A percentile compares a stretch with the other conserved stretches of the same genome.
Conservation (phyloP, 2,113 vertebrate genomes). For the Ifrita kowaldi region DNA sequence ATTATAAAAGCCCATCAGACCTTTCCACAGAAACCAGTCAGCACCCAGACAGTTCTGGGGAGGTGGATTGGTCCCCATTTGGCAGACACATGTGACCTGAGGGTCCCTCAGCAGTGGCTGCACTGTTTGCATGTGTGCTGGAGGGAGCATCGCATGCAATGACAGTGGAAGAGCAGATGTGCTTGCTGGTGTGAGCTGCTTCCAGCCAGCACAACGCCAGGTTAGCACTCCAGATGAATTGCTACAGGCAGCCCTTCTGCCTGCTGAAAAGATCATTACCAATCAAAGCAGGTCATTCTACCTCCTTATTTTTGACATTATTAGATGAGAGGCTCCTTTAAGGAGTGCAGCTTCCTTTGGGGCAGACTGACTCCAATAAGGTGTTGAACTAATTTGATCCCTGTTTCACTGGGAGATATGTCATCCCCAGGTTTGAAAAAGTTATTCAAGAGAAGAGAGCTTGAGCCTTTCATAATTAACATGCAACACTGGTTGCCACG, state of each 20-base stretch:
- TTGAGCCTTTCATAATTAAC: slow-evolving; percentile 67
- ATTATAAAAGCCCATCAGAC: not conserved
- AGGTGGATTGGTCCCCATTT: not conserved
- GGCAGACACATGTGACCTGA: not conserved
- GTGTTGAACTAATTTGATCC: slow-evolving; percentile 59
- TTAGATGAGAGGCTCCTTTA: not conserved
- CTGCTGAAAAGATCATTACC: not conserved
- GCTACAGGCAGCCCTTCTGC: not conserved
- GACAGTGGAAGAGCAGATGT: not conserved
- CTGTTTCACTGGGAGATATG: slow-evolving; percentile 34
- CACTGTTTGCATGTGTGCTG: not conserved
- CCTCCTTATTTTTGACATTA: not conserved
- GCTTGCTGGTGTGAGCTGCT: not conserved
- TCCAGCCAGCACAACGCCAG: not conserved
- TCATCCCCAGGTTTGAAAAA: slow-evolving; percentile 60
- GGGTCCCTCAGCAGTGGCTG: not conserved
- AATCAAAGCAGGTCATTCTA: not conserved
- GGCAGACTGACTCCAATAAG: not conserved
- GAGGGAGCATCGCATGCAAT: fast-evolving
- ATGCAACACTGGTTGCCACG: slow-evolving; percentile 56
- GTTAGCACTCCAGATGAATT: slow-evolving; percentile 10
- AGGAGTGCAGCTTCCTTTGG: slow-evolving; percentile 18
- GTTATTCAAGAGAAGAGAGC: slow-evolving; percentile 44
- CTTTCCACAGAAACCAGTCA: not conserved
- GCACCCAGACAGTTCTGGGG: not conserved